Percentiles rank a stretch among this genome's conserved stretches.
Evolutionary conservation across 2,888 invertebrate species (phyloP).

Genomic region (Dolomedes plantarius): DNA sequence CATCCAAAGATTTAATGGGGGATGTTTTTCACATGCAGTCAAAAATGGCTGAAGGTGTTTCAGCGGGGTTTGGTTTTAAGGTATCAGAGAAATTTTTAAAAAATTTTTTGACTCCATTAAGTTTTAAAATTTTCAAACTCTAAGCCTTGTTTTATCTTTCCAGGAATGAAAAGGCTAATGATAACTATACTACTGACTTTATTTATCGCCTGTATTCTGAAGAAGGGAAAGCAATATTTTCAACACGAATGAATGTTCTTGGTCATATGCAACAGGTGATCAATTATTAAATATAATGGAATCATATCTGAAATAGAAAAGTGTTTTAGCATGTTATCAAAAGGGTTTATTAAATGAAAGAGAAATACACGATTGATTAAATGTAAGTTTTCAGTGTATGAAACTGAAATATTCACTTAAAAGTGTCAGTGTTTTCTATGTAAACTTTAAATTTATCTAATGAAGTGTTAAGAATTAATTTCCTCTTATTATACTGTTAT

Average conservation of each 20-base stretch:
- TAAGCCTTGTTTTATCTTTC: not conserved
- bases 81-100: conserved; percentile 73
- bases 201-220: conserved; percentile 79
- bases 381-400: too few relatives aligned
- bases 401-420: too few relatives aligned
- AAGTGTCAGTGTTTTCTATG: too few relatives aligned
- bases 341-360: too few relatives aligned
- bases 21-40: conserved; percentile 77
- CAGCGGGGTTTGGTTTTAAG: conserved; percentile 78
- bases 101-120: not conserved
- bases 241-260: conserved; percentile 79
- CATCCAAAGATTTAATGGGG: conserved; percentile 76
- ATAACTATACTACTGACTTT: conserved; percentile 97
- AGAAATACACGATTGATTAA: too few relatives aligned
- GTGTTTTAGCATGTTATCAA: too few relatives aligned
- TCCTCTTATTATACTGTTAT: too few relatives aligned
- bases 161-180: conserved; percentile 95
- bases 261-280: conserved; percentile 79
- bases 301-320: not conserved
- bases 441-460: too few relatives aligned
- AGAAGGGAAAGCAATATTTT: conserved; percentile 79
- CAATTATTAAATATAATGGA: not conserved
- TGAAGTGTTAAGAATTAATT: too few relatives aligned
- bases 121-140: not conserved
- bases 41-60: conserved; percentile 77